Evolutionary conservation across 2,113 vertebrate genomes (phyloP), one percentile per base, ranked within the genome.

Genomic region (Ibidorhyncha struthersii): DNA sequence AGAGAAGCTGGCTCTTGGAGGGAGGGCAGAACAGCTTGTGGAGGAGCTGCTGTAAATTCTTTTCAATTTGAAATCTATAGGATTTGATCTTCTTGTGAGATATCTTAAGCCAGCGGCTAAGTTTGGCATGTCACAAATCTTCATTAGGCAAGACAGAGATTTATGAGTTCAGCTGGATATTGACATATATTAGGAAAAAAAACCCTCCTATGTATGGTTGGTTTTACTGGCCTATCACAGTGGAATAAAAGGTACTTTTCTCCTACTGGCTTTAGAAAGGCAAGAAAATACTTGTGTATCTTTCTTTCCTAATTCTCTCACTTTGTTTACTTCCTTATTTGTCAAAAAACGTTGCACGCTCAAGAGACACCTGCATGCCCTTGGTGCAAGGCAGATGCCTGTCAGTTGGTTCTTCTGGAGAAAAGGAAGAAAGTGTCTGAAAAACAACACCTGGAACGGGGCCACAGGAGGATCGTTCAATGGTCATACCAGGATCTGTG

Each of bases 121-220:
- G 17, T 87, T 67, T 95, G 58, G 13, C 32, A 29, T 66, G 27
- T 89, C 70, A 82, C 43, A 91, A 96, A 77, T 82, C 72, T 94
- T 89, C 84, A 72, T 93, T 73, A 85, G 81, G 76, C 25, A 50
- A 79, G 86, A 79, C 36, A 89, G 58, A 89, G 62, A 92, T 86
- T 79, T 92, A 74, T 79, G 82, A 82, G 27, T 91, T 87, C 66
- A 38, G 66, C 34, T 72, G 40, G 34, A 56, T 91, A 72, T n/a
- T 55, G 73, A 87, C 12, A 73, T 8, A 19, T 26, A 70, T 77
- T 70, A 41, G 12, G n/a, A 32, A 87, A 73, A 84, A 81, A 91
- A 16, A 16, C 29, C 8, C 29, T 43, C 8, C 29, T 43, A 4
- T 23, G 10, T 40, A 21, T n/a, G 8, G 22, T 78, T 89, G 34